These are phyloP conservation scores for Dendroctonus ponderosae DNA, from an alignment of 1,140 invertebrate species.

Conservation along the genomic window DNA sequence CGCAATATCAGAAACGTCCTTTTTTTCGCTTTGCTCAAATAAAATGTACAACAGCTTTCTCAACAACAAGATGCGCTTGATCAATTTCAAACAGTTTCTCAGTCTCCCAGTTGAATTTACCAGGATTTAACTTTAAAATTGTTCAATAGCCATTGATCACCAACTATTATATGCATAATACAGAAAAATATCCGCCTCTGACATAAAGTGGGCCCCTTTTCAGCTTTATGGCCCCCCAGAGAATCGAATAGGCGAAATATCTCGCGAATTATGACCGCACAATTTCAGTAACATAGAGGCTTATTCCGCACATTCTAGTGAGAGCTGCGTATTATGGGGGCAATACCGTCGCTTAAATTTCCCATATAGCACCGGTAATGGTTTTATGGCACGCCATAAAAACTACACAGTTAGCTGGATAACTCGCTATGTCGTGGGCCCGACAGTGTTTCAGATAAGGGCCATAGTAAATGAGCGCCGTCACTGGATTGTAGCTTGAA, in stretches of 20 bases:
- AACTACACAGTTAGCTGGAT: slow-evolving; percentile 26
- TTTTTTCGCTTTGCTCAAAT: no score
- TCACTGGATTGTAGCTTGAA: not conserved
- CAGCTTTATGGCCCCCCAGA: slow-evolving; percentile 5
- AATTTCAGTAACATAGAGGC: slow-evolving; percentile 19
- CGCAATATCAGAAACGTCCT: no score
- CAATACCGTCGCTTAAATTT: slow-evolving; percentile 26
- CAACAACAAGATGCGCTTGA: no score
- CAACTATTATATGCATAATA: no score
- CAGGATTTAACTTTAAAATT: no score
- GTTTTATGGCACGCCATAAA: slow-evolving; percentile 28
- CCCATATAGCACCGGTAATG: slow-evolving; percentile 24
- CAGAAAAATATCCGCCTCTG: no score
- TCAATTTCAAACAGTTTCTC: no score
- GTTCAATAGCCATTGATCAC: no score
- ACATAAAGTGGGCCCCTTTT: not conserved
- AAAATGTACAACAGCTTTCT: no score
- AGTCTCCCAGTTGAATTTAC: no score
- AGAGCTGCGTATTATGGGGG: slow-evolving; percentile 24
- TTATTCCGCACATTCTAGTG: slow-evolving; percentile 23
- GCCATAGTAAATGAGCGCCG: slow-evolving; percentile 12
- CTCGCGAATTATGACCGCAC: slow-evolving; percentile 17
- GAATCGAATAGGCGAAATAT: slow-evolving; percentile 15
- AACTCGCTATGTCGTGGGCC: slow-evolving; percentile 14
- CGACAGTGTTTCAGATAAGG: slow-evolving; percentile 21